These are phyloP conservation scores for Trypoxylon attenuatum DNA, from an alignment of 2,888 invertebrate genomes.

Conservation along the genomic window DNA sequence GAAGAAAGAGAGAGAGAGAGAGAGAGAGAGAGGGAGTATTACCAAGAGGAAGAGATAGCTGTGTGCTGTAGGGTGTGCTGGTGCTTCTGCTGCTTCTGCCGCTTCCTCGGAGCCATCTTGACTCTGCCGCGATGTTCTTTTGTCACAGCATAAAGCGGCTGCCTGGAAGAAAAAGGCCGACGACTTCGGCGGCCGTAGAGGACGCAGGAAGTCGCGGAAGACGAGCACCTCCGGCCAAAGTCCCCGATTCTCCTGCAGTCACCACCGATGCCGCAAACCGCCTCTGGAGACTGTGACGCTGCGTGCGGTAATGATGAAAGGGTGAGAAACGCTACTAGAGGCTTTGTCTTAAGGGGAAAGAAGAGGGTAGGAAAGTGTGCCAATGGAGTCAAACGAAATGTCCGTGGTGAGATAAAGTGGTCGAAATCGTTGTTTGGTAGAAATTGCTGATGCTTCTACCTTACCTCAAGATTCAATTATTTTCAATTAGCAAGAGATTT, in stretches of 20 bases:
- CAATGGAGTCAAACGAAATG: constrained; percentile 7
- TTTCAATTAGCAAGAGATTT: no score
- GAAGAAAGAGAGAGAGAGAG: background rate
- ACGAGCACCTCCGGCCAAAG: constrained; percentile 12
- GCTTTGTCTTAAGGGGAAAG: no score
- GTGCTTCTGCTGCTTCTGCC: constrained; percentile 53
- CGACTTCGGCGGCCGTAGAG: constrained; percentile 43
- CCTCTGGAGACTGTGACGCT: no score
- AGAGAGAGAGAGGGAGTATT: background rate
- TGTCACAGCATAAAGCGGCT: constrained; percentile 67
- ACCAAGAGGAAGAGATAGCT: constrained; percentile 3
- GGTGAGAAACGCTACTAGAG: no score
- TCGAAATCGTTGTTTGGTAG: no score
- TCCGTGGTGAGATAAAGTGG: background rate
- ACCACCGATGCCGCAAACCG: no score
- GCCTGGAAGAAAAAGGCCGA: constrained; percentile 58
- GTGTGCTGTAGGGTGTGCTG: no score
- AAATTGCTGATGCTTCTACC: no score
- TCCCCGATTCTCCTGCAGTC: background rate
- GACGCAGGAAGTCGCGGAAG: constrained; percentile 42
- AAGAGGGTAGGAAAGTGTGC: constrained; percentile 25
- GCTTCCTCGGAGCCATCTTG: constrained; percentile 69
- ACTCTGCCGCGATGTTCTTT: constrained; percentile 71
- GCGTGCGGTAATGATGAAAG: no score
- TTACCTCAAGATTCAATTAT: no score